Evolutionary conservation across 2,888 invertebrate genomes (phyloP), one percentile per base, ranked within the genome.

Genomic region (Dione vanillae): DNA sequence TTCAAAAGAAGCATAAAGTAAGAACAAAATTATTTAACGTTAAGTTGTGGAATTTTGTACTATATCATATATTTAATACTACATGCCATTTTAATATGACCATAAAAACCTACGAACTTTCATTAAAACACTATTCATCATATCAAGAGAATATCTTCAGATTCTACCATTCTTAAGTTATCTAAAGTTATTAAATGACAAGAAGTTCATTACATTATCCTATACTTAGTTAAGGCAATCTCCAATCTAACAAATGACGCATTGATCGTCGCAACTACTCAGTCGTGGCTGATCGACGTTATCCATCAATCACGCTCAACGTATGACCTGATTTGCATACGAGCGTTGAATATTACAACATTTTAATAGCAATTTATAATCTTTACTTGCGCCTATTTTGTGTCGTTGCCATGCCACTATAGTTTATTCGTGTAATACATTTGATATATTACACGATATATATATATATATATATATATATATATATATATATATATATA

Each of bases 261-360:
- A 64, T 20, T 64, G 49, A 47, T 64, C 49, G 37, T 19, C 37
- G 49, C 64, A 37, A 51, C 64, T 49, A 49, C 49, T 64, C 64
- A 64, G 19, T 64, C 49, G 64, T 51, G 40, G 37, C 19, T 51
- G 64, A 51, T 64, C 40, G 40, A 64, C 64, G 47, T 40, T 14
- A 8, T 19, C 64, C 12, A 51, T 64, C 49, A 51, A 40, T 64
- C 64, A 64, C 49, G 40, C 1, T 12, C 19, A 19, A 49, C 62
- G 10, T 51, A 49, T 12, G 64, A 47, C 64, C 64, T 64, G 37
- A 64, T 64, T 64, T 64, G 49, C 62, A 8, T 37, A n/a, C 64
- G 49, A 35, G 3, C 49, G 45, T 37, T n/a, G 12, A 35, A 47
- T 64, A 49, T 47, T 37, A 64, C 37, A 64, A 37, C 35, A 49